phyloP scores from a whole-genome alignment of 2,113 vertebrate species.

The Cottus gobio region DNA sequence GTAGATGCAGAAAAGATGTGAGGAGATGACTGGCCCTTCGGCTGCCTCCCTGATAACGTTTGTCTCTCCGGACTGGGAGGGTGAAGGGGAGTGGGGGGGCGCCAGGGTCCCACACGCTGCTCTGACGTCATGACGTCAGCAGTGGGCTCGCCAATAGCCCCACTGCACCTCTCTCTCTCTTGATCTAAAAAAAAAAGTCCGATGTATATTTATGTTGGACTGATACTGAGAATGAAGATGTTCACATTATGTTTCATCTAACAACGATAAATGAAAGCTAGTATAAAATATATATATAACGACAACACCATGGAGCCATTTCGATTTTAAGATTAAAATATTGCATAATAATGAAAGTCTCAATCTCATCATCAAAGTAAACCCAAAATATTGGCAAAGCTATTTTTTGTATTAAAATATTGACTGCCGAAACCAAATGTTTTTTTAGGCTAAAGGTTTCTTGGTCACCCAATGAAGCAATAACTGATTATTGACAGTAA shows the following conservation, averaged over 20 bases:
- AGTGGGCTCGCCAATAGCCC: constrained; percentile 59
- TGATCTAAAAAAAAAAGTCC: constrained; percentile 4
- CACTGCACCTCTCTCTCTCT: background rate
- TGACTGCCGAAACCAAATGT: background rate
- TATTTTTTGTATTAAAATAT: background rate
- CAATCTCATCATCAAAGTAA: background rate
- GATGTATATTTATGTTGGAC: background rate
- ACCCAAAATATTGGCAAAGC: background rate
- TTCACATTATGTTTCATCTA: background rate
- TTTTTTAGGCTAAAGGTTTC: rapidly evolving
- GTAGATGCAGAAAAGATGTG: constrained; percentile 81
- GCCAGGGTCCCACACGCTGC: constrained; percentile 83
- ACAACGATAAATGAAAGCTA: background rate
- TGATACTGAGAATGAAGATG: background rate
- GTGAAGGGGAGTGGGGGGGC: constrained; percentile 55
- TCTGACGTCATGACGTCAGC: constrained; percentile 86
- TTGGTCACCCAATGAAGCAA: background rate
- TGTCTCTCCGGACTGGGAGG: constrained; percentile 79
- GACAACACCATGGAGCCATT: background rate
- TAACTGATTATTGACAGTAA: background rate
- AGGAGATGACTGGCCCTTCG: constrained; percentile 79
- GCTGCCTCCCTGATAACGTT: constrained; percentile 86
- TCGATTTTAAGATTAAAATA: background rate
- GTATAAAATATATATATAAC: background rate
- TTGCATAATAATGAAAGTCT: background rate